Conservation (phyloP, 2,888 invertebrate genomes). For the Athalia circularis region DNA sequence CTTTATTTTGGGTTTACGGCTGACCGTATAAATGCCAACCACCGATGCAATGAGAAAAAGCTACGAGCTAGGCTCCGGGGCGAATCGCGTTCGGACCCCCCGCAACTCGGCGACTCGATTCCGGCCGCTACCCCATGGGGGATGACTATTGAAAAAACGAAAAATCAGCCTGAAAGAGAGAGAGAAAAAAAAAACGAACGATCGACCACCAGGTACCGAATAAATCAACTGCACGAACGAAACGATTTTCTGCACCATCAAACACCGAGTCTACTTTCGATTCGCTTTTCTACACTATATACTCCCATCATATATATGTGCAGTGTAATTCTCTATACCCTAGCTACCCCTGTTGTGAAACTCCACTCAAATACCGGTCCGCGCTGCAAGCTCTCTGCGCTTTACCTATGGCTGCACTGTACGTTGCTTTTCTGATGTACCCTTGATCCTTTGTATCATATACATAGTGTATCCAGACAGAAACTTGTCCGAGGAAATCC, state of each 20-base stretch:
- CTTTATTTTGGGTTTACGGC: slow-evolving; percentile 44
- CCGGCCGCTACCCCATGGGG: not conserved
- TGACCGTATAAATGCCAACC: slow-evolving; percentile 43
- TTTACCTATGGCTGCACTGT: not conserved
- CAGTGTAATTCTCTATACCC: no score
- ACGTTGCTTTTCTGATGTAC: no score
- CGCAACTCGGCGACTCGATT: not conserved
- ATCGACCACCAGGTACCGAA: slow-evolving; percentile 27
- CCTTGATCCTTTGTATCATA: no score
- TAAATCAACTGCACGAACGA: slow-evolving; percentile 31
- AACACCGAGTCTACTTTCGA: slow-evolving; percentile 1
- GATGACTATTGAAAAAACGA: not conserved
- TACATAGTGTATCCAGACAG: no score
- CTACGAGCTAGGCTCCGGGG: slow-evolving; percentile 24
- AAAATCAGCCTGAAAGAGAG: not conserved
- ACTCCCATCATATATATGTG: not conserved
- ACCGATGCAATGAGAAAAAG: slow-evolving; percentile 39
- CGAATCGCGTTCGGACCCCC: not conserved
- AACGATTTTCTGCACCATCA: slow-evolving; percentile 38
- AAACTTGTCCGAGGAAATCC: no score
- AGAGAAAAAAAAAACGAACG: not conserved
- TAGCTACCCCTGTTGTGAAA: no score
- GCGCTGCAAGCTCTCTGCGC: not conserved
- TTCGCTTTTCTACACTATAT: not conserved
- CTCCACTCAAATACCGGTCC: not conserved